Base-by-base conservation (phyloP, 2,888 invertebrate species). In the Athalia rosae region DNA sequence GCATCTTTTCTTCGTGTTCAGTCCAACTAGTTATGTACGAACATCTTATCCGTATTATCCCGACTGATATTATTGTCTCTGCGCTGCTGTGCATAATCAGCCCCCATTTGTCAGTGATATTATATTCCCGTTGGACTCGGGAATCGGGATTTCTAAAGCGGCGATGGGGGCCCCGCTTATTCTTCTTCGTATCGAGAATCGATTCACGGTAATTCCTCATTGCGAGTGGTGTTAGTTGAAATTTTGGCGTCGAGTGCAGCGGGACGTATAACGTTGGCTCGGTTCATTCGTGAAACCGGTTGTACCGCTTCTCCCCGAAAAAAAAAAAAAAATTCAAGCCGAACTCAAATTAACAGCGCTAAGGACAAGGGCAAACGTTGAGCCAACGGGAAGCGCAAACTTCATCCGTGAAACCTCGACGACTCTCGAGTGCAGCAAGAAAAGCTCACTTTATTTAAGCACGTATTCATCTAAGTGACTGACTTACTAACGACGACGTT, bases 231-330 rank as follows among this genome's bases (percentile, higher is more conserved):
- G 53, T 41, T 67, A 6, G 50, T 67, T 28, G 50, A 11, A 67
- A 41, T 67, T 50, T 67, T 53, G 28, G 41, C 50, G n/a, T 15
- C 56, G 71, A 58, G 71, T 58, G 41, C 43, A 58, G 28, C 58
- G 56, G 71, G 50, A 58, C n/a, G n/a, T 28, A 71, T 56, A 9
- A 43, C 4, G n/a, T 58, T 41, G 8, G 45, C 58, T 58, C 15
- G 71, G 43, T n/a, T 58, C 71, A 58, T 71, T 45, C 13, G 7
- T 5, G 43, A 45, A 71, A 71, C 71, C 71, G 71, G 71, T 71
- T 71, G 58, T 58, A 28, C 50, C 56, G 56, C 71, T 71, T 71
- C 56, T 71, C 58, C 45, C 58, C 58, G 58, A 50, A 28, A 45
- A n/a, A n/a, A n/a, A n/a, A n/a, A n/a, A n/a, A n/a, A n/a, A 71